Base-by-base conservation (phyloP, 2,113 vertebrate species). In the Jacana jacana region DNA sequence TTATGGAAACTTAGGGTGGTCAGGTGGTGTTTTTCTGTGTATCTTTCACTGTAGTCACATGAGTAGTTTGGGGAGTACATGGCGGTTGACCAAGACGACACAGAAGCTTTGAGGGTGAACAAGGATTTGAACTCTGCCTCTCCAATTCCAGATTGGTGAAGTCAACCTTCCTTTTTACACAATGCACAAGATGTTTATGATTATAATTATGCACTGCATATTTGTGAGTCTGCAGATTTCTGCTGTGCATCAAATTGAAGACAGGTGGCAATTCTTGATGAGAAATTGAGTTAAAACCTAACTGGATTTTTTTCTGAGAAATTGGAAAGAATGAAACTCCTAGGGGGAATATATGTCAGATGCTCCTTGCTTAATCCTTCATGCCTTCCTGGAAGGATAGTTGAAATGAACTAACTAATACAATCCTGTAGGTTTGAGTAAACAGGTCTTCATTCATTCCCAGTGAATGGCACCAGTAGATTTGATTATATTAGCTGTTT, bases 401-500 rank as follows among this genome's bases (percentile, higher is more conserved):
- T 84, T 94, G 93, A 93, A 96, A 85, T 82, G 23, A 94, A 88
- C 77, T 84, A 75, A 44, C 37, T 90, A 87, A 94, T 81, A 63
- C 25, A 86, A 48, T 91, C 52, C 44, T 90, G 44, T 63, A 63
- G 24, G 31, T 95, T 92, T 93, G 46, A 46, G 86, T 93, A 94
- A 92, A 87, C 73, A 91, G 49, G 49, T 95, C 63, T 92, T 89
- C 40, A 69, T 95, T 95, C 86, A 82, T 87, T 94, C 68, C 28
- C n/a, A 52, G 54, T 49, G 73, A 88, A 73, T 90, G 64, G 73
- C 88, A 86, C n/a, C 17, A 25, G 13, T 16, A 79, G 15, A 86
- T 93, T 89, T 55, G 48, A 91, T 88, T 91, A 75, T 46, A 89
- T 73, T 87, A 48, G 10, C 19, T 76, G 30, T 9, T 95, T 88